These are phyloP conservation scores for Capricornis sumatraensis DNA, from an alignment of 2,113 vertebrate species.

Conservation along the genomic window DNA sequence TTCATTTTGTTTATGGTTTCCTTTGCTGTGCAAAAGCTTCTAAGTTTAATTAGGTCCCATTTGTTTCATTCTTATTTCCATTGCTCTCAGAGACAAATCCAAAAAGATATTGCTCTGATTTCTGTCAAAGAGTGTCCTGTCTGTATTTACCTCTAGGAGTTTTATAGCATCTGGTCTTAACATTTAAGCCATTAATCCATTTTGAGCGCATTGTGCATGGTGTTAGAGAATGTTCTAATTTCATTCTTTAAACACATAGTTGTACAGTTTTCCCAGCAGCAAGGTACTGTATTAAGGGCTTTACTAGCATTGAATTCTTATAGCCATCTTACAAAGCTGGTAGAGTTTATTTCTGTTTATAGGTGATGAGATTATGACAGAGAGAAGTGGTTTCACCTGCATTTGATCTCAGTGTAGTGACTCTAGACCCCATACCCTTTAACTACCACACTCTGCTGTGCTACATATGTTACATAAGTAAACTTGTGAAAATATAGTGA, in stretches of 20 bases:
- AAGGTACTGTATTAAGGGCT: neutral
- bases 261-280: neutral
- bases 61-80: neutral
- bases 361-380: neutral
- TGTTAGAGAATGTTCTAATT: neutral
- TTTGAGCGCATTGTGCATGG: neutral
- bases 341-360: neutral
- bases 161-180: neutral
- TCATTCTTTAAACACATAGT: neutral
- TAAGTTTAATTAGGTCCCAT: neutral
- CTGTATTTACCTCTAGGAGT: neutral
- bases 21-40: neutral
- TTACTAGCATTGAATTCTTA: neutral
- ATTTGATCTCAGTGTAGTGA: neutral
- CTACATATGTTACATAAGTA: neutral
- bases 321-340: neutral
- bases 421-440: neutral
- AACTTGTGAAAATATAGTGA: constrained; percentile 17
- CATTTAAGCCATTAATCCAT: neutral
- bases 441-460: neutral
- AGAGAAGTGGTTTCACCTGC: neutral
- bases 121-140: neutral
- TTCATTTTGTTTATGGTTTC: neutral
- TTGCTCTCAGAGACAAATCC: neutral
- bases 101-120: neutral